Conservation (phyloP, 2,888 invertebrate species). For the Philhelius pedissequus region DNA sequence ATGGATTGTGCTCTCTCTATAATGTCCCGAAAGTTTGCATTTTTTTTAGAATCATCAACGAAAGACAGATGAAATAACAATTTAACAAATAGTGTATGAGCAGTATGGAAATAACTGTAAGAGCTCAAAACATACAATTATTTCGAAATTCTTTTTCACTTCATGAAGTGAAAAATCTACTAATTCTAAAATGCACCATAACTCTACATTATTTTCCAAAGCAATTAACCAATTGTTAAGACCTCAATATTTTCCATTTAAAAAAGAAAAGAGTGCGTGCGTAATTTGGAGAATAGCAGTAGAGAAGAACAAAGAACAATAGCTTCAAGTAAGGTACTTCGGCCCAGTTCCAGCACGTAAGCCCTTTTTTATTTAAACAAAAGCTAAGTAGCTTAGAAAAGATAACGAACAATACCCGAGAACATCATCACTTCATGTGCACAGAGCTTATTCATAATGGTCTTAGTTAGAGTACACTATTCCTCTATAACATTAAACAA, state of each 20-base stretch:
- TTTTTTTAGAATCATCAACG: no score
- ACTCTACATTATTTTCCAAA: background rate
- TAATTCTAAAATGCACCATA: no score
- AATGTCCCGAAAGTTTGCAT: no score
- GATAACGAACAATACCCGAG: slow-evolving; percentile 45
- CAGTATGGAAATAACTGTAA: no score
- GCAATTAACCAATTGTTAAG: background rate
- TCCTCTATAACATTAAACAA: background rate
- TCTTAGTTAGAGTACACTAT: background rate
- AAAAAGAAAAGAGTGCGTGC: background rate
- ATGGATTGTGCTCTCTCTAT: no score
- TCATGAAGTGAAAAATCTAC: no score
- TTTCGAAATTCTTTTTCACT: no score
- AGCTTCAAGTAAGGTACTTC: background rate
- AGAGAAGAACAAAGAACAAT: background rate
- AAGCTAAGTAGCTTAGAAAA: slow-evolving; percentile 34
- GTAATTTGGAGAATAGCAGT: background rate
- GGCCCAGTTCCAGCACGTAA: background rate
- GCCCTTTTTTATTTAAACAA: slow-evolving; percentile 19
- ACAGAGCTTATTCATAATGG: background rate
- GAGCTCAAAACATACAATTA: no score
- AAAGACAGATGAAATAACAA: no score
- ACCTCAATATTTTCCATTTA: background rate
- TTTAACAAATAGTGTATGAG: no score
- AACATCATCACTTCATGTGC: slow-evolving; percentile 7